Conservation (phyloP, 2,888 invertebrate species). For the Antitype chi region DNA sequence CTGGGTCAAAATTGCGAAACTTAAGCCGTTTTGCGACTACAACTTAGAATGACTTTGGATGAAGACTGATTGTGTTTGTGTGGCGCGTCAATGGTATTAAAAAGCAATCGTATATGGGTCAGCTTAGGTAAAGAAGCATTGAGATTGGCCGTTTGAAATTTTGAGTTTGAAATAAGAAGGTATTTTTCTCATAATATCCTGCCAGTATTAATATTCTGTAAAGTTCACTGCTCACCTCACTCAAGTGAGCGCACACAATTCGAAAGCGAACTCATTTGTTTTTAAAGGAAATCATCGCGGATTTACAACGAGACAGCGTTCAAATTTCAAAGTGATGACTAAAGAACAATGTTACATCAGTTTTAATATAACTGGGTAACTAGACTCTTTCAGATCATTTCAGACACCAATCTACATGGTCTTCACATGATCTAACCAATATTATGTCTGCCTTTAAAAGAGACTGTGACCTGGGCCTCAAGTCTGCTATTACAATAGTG, state of each 20-base stretch:
- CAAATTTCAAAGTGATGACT: neutral
- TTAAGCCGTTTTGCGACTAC: slow-evolving; percentile 34
- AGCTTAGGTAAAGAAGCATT: neutral
- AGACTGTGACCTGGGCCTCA: no score
- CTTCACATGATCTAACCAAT: no score
- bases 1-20: slow-evolving; percentile 43
- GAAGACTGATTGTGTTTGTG: slow-evolving; percentile 28
- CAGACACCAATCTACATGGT: no score
- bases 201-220: neutral
- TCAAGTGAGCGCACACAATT: slow-evolving; percentile 7
- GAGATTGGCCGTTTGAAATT: neutral
- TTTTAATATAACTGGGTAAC: neutral
- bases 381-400: neutral
- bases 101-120: neutral
- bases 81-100: neutral
- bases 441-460: no score
- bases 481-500: no score
- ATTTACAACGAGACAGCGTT: neutral
- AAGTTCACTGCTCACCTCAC: neutral
- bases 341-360: no score
- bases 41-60: slow-evolving; percentile 43
- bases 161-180: neutral
- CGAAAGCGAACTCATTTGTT: slow-evolving; percentile 12
- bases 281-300: slow-evolving; percentile 3
- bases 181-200: neutral